Percentiles rank a stretch among this genome's conserved stretches.
phyloP scores from a whole-genome alignment of 2,113 vertebrate genomes.

The Pluvialis apricaria region DNA sequence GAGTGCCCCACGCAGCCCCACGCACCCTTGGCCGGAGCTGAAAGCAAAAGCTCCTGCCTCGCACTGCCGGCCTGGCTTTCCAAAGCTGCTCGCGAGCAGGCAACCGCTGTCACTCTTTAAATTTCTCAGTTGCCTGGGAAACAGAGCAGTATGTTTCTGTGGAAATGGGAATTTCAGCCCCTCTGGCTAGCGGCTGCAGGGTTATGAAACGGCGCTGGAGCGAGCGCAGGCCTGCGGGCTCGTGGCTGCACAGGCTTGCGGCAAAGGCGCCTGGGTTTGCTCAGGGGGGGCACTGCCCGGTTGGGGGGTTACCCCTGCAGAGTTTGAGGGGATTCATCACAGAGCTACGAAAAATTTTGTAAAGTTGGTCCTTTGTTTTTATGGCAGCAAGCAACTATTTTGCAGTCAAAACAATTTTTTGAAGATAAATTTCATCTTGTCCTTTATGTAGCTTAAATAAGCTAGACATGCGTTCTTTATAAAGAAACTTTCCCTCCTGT shows the following conservation, averaged over 20 bases:
- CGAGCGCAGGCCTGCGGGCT: background rate
- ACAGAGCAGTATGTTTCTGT: background rate
- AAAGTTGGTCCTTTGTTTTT: background rate
- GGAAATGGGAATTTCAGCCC: background rate
- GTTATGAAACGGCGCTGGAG: background rate
- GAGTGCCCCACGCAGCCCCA: background rate
- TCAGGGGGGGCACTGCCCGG: background rate
- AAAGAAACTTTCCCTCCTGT: background rate
- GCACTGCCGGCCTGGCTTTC: background rate
- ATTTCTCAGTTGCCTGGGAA: background rate
- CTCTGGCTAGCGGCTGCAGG: background rate
- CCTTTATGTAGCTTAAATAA: background rate
- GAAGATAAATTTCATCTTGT: background rate
- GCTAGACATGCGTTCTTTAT: accelerated
- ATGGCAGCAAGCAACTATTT: background rate
- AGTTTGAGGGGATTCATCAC: accelerated
- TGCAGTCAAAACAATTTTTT: background rate
- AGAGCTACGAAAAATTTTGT: no score
- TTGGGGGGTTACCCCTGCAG: background rate
- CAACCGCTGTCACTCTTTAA: accelerated
- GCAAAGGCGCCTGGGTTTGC: background rate
- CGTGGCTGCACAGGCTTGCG: no score
- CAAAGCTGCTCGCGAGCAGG: background rate
- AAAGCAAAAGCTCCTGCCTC: background rate
- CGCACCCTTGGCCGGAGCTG: background rate